Base-by-base conservation (phyloP, 2,888 invertebrate species). In the Pollenia griseotomentosa region DNA sequence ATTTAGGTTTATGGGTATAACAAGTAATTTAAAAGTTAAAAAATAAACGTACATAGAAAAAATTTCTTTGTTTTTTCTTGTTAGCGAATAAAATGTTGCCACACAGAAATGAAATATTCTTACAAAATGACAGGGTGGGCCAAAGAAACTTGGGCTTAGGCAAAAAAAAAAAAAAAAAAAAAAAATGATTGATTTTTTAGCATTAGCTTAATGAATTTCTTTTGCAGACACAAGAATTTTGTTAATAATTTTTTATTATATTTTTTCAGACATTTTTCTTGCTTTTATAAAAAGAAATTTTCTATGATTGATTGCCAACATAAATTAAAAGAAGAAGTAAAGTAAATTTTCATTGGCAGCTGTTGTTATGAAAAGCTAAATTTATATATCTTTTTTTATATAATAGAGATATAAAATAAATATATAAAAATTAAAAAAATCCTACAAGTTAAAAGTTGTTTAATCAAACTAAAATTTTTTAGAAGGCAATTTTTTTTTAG, bases 21-120 rank as follows among this genome's bases (percentile, higher is more conserved):
- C 73, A 82, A 81, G 77, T 81, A 85, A 71, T 73, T 81, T 78
- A 51, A 78, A 85, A 70, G 44, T 77, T 75, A 42, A 77, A 79
- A 70, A 51, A n/a, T 4, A 53, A 19, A 46, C 16, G 12, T 19
- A 48, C 9, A 53, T 33, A 33, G 33, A 33, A 23, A 40, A 16
- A 71, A 7, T 55, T 71, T 42, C 33, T 33, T 33, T 33, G 33
- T 33, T 33, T 33, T 33, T 33, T 33, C 33, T 33, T 33, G 33
- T 33, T 33, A 33, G 33, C 33, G 33, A 23, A 23, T 23, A 23
- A 23, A 23, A 23, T 23, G 23, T 23, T 23, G 23, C 23, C 23
- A 23, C 2, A 33, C 5, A 6, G 33, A 33, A 6, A 33, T 33
- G 6, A 33, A 33, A 33, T 33, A 33, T 33, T 33, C 33, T 33